Conservation (phyloP, 2,797 vertebrate species). For the Halcyon chelicuti region DNA sequence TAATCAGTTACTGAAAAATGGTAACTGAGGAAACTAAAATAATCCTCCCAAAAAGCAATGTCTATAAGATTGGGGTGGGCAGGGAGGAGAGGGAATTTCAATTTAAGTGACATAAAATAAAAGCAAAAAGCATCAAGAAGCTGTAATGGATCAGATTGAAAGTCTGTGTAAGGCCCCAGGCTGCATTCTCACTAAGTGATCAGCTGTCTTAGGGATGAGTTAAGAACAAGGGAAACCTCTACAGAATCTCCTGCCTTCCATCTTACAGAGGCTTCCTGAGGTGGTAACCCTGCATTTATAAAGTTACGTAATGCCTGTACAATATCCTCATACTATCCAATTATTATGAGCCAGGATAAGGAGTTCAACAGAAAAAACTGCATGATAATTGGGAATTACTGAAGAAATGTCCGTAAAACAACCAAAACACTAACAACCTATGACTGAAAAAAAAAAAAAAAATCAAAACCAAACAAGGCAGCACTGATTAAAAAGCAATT, state of each 20-base stretch:
- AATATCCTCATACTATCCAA: background rate
- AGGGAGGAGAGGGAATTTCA: accelerated
- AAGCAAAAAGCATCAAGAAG: background rate
- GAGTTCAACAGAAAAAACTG: background rate
- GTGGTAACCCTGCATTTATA: background rate
- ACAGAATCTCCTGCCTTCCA: background rate
- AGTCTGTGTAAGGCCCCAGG: background rate
- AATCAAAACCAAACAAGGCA: background rate
- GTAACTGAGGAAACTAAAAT: background rate
- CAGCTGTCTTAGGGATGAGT: background rate
- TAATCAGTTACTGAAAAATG: background rate
- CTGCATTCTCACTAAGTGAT: background rate
- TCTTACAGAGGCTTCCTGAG: background rate
- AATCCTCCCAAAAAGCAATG: background rate
- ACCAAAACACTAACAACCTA: background rate
- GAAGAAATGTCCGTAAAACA: background rate
- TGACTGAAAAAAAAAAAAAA: background rate
- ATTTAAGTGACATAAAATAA: background rate
- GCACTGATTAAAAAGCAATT: background rate
- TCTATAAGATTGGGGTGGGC: accelerated
- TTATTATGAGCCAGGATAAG: background rate
- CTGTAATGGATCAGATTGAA: background rate
- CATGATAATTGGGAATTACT: background rate
- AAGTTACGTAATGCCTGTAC: background rate
- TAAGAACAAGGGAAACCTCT: background rate